Evolutionary conservation across 2,888 invertebrate species (phyloP).

Genomic region (Cyaniris semiargus): DNA sequence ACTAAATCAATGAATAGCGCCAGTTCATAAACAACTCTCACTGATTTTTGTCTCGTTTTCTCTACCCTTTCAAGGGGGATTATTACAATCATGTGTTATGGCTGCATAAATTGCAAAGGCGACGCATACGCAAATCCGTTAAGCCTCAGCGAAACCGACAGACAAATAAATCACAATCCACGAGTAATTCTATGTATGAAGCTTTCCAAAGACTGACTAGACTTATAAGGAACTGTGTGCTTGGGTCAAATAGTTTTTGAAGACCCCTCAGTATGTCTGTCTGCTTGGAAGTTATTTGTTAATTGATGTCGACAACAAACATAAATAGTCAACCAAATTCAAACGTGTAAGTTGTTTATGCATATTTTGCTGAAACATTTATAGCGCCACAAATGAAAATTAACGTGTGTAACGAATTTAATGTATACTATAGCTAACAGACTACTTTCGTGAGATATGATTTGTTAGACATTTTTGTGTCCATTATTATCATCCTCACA

Average conservation of each 20-base stretch:
- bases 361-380: no score
- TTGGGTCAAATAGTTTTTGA: slow-evolving; percentile 6
- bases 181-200: slow-evolving; percentile 28
- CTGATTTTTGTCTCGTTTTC: slow-evolving; percentile 18
- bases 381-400: background rate
- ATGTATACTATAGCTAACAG: background rate
- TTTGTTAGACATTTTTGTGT: background rate
- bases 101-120: slow-evolving; percentile 14
- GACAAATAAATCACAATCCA: slow-evolving; percentile 22
- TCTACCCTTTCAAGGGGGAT: slow-evolving; percentile 12
- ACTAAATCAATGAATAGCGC: background rate
- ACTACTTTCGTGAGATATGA: background rate
- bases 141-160: slow-evolving; percentile 25
- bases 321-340: background rate
- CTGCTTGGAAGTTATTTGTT: background rate
- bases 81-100: slow-evolving; percentile 26
- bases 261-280: slow-evolving; percentile 7
- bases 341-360: background rate
- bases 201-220: slow-evolving; percentile 18
- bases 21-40: slow-evolving; percentile 9
- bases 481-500: background rate
- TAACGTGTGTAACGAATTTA: background rate
- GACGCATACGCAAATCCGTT: slow-evolving; percentile 13
- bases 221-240: background rate
- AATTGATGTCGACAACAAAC: background rate